A percentile compares a stretch with the other conserved stretches of the same genome.
These are phyloP conservation scores for Heliothis virescens DNA, from an alignment of 1,140 invertebrate genomes.

Conservation along the genomic window DNA sequence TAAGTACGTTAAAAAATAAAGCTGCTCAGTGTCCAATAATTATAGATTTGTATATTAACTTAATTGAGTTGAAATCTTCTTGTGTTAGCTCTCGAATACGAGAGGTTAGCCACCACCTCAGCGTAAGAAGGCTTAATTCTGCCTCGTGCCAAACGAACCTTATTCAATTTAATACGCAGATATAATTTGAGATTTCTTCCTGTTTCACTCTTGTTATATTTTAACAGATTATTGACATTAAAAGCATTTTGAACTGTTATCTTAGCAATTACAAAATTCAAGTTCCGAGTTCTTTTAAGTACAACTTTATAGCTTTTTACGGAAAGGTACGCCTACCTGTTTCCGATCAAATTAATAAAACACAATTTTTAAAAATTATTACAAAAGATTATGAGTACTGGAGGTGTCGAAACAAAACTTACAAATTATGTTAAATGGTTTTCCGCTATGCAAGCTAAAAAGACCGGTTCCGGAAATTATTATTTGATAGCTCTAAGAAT, in stretches of 20 bases:
- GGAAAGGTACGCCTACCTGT: not conserved
- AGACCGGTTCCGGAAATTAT: not conserved
- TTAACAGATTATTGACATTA: not conserved
- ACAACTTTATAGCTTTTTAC: not conserved
- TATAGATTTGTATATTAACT: no score
- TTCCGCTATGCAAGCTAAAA: not conserved
- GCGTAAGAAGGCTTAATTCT: no score
- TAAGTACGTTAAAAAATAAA: no score
- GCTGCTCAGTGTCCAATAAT: no score
- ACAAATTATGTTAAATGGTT: not conserved
- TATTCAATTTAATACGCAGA: no score
- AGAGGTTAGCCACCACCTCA: no score
- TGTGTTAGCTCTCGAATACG: no score
- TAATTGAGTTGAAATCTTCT: no score
- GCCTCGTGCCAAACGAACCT: no score
- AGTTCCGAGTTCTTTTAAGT: not conserved
- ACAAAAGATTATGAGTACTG: no score
- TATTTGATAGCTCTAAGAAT: not conserved
- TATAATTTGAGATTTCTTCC: not conserved
- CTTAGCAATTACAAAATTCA: not conserved
- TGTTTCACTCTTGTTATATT: not conserved
- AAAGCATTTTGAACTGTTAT: not conserved
- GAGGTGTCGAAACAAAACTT: not conserved
- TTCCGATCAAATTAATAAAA: not conserved
- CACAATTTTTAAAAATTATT: no score